Conservation (phyloP, 2,888 invertebrate genomes). For the Celastrina argiolus region DNA sequence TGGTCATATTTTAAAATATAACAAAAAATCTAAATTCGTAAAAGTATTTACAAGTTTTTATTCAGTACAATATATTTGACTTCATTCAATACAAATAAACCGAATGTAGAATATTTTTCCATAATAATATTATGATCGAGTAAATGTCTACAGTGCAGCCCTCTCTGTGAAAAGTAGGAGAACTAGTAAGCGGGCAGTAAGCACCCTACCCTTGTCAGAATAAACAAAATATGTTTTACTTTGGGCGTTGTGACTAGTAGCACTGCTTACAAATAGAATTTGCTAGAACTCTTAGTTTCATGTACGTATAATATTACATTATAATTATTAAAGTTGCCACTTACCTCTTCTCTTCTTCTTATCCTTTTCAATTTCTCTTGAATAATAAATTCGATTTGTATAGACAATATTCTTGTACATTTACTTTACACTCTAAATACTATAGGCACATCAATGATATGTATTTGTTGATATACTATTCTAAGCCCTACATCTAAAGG, state of each 20-base stretch:
- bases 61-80: too few relatives aligned
- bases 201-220: neutral
- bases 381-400: constrained; percentile 20
- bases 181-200: neutral
- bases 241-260: neutral
- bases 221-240: neutral
- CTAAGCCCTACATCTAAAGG: constrained; percentile 43
- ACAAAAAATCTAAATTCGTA: too few relatives aligned
- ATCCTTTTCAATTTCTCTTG: neutral
- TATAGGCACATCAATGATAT: constrained; percentile 74
- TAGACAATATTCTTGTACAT: constrained; percentile 28
- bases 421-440: constrained; percentile 23
- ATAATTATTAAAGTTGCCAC: too few relatives aligned
- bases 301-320: too few relatives aligned
- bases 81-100: too few relatives aligned
- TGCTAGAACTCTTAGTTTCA: neutral
- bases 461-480: constrained; percentile 54
- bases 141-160: neutral
- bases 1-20: too few relatives aligned
- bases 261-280: neutral
- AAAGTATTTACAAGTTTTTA: too few relatives aligned
- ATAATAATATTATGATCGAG: neutral
- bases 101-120: too few relatives aligned
- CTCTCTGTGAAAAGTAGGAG: neutral
- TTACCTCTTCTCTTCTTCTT: neutral